phyloP scores from a whole-genome alignment of 1,140 invertebrate genomes.

The Bursaphelenchus mucronatus region DNA sequence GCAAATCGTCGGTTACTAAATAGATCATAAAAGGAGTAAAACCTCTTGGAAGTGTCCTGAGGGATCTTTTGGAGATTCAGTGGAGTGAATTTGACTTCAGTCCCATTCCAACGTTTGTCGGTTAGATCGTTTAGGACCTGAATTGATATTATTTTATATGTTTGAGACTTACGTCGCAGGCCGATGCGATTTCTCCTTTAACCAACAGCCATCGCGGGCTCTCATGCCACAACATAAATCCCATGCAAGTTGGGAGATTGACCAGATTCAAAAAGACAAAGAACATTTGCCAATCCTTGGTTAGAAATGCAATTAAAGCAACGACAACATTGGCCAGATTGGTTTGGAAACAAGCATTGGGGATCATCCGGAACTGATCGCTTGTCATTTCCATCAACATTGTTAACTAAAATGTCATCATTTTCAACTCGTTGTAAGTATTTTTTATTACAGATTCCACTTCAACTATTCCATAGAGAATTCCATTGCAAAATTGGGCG shows the following conservation, averaged over 20 bases:
- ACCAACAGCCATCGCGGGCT: slow-evolving; percentile 53
- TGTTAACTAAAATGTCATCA: slow-evolving; percentile 37
- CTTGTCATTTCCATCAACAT: slow-evolving; percentile 58
- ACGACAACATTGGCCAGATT: slow-evolving; percentile 53
- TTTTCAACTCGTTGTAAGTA: slow-evolving; percentile 1
- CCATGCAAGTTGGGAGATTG: slow-evolving; percentile 48
- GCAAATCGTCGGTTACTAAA: slow-evolving; percentile 40
- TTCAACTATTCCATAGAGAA: slow-evolving; percentile 55
- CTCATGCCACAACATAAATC: slow-evolving; percentile 53
- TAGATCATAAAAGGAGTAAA: slow-evolving; percentile 54
- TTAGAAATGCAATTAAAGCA: slow-evolving; percentile 51
- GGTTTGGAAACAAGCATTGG: slow-evolving; percentile 52
- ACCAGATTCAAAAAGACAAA: slow-evolving; percentile 55
- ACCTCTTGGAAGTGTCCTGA: slow-evolving; percentile 29
- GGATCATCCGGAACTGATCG: slow-evolving; percentile 55
- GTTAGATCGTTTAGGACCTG: slow-evolving; percentile 52
- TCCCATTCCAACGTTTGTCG: slow-evolving; percentile 55
- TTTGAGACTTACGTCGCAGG: slow-evolving; percentile 44
- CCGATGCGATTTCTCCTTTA: slow-evolving; percentile 44
- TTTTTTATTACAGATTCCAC: slow-evolving; percentile 31
- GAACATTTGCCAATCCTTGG: slow-evolving; percentile 53
- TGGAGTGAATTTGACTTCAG: slow-evolving; percentile 47
- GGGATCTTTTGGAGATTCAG: slow-evolving; percentile 41
- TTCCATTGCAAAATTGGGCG: slow-evolving; percentile 47
- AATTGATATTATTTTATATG: slow-evolving; percentile 19